These are phyloP conservation scores for Piprites chloris DNA, from an alignment of 2,113 vertebrate species.

Conservation along the genomic window DNA sequence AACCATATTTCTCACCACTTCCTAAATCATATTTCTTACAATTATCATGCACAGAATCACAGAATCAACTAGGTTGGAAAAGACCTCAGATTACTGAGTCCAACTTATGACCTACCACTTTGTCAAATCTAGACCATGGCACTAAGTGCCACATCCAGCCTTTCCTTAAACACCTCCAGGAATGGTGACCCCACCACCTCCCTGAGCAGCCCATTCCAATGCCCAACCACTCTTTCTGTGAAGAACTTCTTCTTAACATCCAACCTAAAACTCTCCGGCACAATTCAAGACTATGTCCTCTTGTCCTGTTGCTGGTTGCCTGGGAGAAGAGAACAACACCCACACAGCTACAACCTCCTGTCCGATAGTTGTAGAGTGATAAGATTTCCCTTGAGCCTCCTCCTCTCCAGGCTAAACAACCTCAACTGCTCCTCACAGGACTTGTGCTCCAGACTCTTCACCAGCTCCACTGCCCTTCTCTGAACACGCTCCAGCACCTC, in stretches of 20 bases:
- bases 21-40: not conserved
- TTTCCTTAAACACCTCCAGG: not conserved
- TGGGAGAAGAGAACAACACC: not conserved
- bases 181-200: not conserved
- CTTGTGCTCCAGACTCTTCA: not conserved
- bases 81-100: not conserved
- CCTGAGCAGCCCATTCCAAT: not conserved
- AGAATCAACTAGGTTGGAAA: not conserved
- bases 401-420: too few species aligned
- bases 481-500: not conserved
- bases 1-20: not conserved
- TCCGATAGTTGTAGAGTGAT: not conserved
- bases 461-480: not conserved
- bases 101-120: not conserved
- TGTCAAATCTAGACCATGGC: not conserved
- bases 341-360: not conserved
- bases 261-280: not conserved
- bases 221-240: not conserved
- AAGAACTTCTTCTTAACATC: not conserved
- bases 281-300: not conserved
- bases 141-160: not conserved
- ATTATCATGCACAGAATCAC: not conserved
- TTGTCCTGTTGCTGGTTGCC: not conserved
- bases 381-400: not conserved
- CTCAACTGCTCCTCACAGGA: not conserved